Percentiles rank a stretch among this genome's conserved stretches.
These are phyloP conservation scores for Pachycephus smyrnensis DNA, from an alignment of 2,888 invertebrate genomes.

Conservation along the genomic window DNA sequence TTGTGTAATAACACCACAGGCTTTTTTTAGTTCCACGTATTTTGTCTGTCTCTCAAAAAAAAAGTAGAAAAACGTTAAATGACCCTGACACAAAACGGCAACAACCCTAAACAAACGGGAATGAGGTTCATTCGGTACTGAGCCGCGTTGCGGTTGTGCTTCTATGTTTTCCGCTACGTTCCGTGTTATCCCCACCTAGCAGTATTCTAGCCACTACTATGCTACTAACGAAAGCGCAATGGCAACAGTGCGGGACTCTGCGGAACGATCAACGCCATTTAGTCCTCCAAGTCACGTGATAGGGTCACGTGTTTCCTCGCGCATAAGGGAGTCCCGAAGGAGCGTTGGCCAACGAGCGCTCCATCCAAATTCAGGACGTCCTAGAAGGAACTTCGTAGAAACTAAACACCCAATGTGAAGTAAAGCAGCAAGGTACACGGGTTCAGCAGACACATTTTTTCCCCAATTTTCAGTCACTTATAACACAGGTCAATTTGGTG, in stretches of 20 bases:
- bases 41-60: background rate
- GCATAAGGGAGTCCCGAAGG: background rate
- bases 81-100: background rate
- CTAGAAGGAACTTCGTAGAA: background rate
- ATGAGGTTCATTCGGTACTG: background rate
- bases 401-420: background rate
- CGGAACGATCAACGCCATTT: background rate
- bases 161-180: background rate
- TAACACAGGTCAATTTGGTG: background rate
- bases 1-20: background rate
- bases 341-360: background rate
- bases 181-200: background rate
- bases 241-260: background rate
- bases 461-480: background rate
- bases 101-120: background rate
- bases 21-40: background rate
- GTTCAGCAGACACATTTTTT: background rate
- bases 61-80: background rate
- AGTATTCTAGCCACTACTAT: background rate
- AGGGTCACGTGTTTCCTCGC: background rate
- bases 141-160: background rate
- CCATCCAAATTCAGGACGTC: background rate
- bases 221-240: background rate
- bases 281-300: background rate
- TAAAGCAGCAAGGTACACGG: background rate